A percentile compares a stretch with the other conserved stretches of the same genome.
phyloP scores from a whole-genome alignment of 2,888 invertebrate species.

The Ornithoptera alexandrae region DNA sequence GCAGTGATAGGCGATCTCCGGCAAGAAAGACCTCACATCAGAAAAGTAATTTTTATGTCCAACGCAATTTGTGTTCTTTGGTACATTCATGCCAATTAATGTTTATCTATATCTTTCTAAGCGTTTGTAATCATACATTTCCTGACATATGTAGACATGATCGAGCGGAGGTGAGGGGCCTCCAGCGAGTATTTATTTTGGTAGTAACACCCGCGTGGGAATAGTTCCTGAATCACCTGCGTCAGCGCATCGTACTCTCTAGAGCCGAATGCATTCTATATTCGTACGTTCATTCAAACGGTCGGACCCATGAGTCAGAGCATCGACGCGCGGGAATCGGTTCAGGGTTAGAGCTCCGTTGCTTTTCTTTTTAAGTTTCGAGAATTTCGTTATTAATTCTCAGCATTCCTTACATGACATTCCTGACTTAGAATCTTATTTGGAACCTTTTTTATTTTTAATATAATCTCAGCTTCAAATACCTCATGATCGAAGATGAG shows the following conservation, averaged over 20 bases:
- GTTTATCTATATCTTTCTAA: neutral
- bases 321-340: constrained; percentile 35
- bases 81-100: neutral
- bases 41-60: no score
- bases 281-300: constrained; percentile 44
- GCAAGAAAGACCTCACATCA: no score
- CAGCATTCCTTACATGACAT: neutral
- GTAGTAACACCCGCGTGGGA: constrained; percentile 22
- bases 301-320: constrained; percentile 34
- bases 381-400: constrained; percentile 30
- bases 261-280: constrained; percentile 44
- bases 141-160: constrained; percentile 3
- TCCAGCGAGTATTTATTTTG: constrained; percentile 29
- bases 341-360: constrained; percentile 40
- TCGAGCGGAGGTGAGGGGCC: constrained; percentile 4
- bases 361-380: constrained; percentile 39
- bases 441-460: neutral
- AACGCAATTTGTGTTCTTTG: no score
- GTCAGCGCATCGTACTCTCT: constrained; percentile 40
- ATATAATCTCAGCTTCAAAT: no score
- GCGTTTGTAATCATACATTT: neutral
- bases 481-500: neutral
- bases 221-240: constrained; percentile 38
- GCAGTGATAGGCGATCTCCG: no score
- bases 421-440: neutral